Percentiles rank a stretch among this genome's conserved stretches.
Evolutionary conservation across 1,140 invertebrate genomes (phyloP).

Genomic region (Pomacea maculata): DNA sequence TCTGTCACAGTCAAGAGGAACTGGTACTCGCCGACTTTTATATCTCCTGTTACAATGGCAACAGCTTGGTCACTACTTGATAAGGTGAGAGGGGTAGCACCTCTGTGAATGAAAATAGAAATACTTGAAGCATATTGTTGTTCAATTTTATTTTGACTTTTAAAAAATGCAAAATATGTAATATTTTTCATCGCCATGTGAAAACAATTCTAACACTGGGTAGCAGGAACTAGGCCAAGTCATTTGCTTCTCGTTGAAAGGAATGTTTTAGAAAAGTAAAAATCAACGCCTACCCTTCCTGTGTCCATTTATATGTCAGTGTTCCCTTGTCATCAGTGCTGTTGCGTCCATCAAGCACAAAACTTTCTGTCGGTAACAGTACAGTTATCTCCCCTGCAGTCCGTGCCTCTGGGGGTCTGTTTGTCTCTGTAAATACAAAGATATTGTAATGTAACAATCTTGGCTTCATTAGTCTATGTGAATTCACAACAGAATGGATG

Average conservation of each 20-base stretch:
- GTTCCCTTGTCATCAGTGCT: slow-evolving; percentile 89
- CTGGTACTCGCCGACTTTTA: slow-evolving; percentile 85
- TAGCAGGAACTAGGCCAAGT: neutral
- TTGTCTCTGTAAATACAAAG: slow-evolving; percentile 45
- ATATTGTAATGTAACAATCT: too few relatives aligned
- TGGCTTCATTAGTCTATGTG: too few relatives aligned
- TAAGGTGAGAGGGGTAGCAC: slow-evolving; percentile 71
- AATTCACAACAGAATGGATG: too few relatives aligned
- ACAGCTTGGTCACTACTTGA: slow-evolving; percentile 62
- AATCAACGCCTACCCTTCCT: slow-evolving; percentile 71
- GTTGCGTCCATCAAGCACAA: slow-evolving; percentile 79
- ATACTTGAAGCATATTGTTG: too few relatives aligned
- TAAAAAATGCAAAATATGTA: too few relatives aligned
- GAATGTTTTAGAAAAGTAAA: neutral
- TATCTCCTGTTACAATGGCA: slow-evolving; percentile 76
- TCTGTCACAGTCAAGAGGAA: slow-evolving; percentile 88
- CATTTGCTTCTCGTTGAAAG: neutral
- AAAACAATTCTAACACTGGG: neutral
- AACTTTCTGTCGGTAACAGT: slow-evolving; percentile 81
- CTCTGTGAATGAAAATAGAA: slow-evolving; percentile 61
- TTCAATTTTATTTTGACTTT: too few relatives aligned
- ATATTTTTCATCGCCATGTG: too few relatives aligned
- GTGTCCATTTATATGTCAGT: slow-evolving; percentile 83
- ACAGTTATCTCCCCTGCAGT: slow-evolving; percentile 74
- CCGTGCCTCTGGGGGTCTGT: slow-evolving; percentile 67